phyloP scores from a whole-genome alignment of 2,888 invertebrate genomes.

The Agriotes lineatus region DNA sequence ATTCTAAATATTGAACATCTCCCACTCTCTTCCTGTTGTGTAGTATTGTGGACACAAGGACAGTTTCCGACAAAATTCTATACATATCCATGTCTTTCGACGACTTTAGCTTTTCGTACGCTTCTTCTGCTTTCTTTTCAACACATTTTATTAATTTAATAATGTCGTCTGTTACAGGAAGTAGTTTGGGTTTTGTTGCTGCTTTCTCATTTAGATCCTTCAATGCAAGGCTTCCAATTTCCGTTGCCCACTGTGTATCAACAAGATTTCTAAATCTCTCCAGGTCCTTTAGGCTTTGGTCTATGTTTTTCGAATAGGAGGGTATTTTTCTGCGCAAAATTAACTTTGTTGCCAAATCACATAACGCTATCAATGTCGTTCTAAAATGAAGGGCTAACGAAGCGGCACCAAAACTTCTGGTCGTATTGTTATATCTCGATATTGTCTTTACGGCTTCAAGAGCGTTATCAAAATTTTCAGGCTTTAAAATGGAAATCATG shows the following conservation, averaged over 20 bases:
- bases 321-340: constrained; percentile 41
- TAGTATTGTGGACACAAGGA: constrained; percentile 6
- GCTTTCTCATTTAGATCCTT: constrained; percentile 40
- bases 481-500: constrained; percentile 27
- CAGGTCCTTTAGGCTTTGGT: constrained; percentile 24
- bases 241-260: constrained; percentile 37
- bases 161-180: constrained; percentile 48
- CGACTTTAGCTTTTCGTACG: neutral
- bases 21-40: constrained; percentile 28
- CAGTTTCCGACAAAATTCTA: constrained; percentile 8
- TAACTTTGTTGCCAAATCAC: constrained; percentile 37
- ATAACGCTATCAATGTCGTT: constrained; percentile 41
- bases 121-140: neutral
- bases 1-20: constrained; percentile 41
- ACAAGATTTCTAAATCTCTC: constrained; percentile 36
- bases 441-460: constrained; percentile 34
- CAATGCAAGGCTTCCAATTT: constrained; percentile 41
- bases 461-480: constrained; percentile 32
- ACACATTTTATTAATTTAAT: constrained; percentile 40
- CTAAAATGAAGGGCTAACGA: constrained; percentile 38
- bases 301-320: constrained; percentile 22
- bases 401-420: constrained; percentile 44
- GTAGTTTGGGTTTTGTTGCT: constrained; percentile 42
- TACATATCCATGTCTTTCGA: neutral
- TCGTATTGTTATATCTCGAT: constrained; percentile 24